Base-by-base conservation (phyloP, 1,140 invertebrate species). In the Drosophila nasuta region DNA sequence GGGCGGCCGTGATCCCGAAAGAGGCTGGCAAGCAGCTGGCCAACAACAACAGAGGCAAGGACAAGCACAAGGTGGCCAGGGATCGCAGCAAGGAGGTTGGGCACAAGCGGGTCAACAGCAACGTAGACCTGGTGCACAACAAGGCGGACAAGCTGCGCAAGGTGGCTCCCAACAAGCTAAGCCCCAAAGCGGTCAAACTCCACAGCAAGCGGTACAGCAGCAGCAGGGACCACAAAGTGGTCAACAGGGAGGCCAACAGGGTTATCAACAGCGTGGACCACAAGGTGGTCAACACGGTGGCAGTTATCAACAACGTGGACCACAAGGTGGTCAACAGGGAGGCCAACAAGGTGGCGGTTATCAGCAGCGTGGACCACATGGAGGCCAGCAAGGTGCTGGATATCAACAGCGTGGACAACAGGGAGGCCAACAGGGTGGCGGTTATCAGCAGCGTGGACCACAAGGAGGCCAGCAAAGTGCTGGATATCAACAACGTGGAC, bases 131-230 rank as follows among this genome's bases (percentile, higher is more conserved):
- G 66, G 38, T 13, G 20, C 45, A 5, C 60, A 13, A 8, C 56
- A 45, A 13, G 17, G 46, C 1, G 69, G 59, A 5, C 65, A 80
- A 17, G 20, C 20, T 20, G 65, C 46, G 30, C 60, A 58, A 11
- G 41, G 48, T 51, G 56, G 58, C 13, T 45, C 15, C 1, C 58
- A 59, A 35, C 20, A 28, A 25, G 7, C 17, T 3, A 30, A 51
- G 20, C 73, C 69, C 20, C 46, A 66, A 35, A 7, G 30, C 7
- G 41, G 15, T n/a, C 49, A 68, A 7, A 54, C 20, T 25, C 20
- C 20, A 25, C 20, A 25, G 20, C 20, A 25, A 25, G 20, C 20
- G 20, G 33, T 43, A 7, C 30, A 33, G 7, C 62, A 76, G n/a
- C 48, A 49, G 10, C 48, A 10, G 17, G n/a, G 30, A 6, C 17